Conservation (phyloP, 2,113 vertebrate genomes). For the Lipophrys pholis region DNA sequence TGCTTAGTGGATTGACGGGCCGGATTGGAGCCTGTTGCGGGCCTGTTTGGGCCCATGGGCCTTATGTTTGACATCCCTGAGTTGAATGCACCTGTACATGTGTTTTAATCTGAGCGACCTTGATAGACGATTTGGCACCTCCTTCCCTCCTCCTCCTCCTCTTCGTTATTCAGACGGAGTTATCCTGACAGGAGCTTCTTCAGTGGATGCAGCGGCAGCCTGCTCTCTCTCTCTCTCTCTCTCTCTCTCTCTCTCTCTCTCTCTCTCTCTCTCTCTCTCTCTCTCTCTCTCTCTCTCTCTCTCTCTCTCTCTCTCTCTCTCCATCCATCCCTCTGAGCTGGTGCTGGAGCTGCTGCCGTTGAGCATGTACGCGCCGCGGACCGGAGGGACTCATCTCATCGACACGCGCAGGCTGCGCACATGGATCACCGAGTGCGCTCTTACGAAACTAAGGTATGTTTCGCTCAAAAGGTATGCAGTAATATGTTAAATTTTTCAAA, state of each 20-base stretch:
- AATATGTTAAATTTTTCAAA: too few relatives aligned
- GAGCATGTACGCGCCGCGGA: slow-evolving; percentile 37
- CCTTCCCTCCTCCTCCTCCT: slow-evolving; percentile 17
- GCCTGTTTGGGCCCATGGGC: not conserved
- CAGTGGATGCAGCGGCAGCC: slow-evolving; percentile 8
- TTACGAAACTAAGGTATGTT: too few relatives aligned
- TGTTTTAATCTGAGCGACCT: slow-evolving; percentile 3
- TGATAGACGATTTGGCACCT: not conserved
- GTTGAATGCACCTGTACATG: too few relatives aligned
- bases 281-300: too few relatives aligned
- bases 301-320: not conserved
- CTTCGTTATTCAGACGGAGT: not conserved
- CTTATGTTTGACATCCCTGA: too few relatives aligned
- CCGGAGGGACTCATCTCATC: slow-evolving; percentile 18
- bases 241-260: too few relatives aligned
- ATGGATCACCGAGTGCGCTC: slow-evolving; percentile 42
- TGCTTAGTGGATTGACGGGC: too few relatives aligned
- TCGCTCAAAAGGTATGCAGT: too few relatives aligned
- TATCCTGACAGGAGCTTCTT: not conserved
- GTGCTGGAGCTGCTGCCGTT: slow-evolving; percentile 27
- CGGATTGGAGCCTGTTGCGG: too few relatives aligned
- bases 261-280: too few relatives aligned
- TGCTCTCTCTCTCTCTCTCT: not conserved
- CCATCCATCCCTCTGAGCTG: slow-evolving; percentile 39
- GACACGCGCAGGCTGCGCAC: slow-evolving; percentile 20